These are phyloP conservation scores for Nyctibius grandis DNA, from an alignment of 2,797 vertebrate species.

Conservation along the genomic window DNA sequence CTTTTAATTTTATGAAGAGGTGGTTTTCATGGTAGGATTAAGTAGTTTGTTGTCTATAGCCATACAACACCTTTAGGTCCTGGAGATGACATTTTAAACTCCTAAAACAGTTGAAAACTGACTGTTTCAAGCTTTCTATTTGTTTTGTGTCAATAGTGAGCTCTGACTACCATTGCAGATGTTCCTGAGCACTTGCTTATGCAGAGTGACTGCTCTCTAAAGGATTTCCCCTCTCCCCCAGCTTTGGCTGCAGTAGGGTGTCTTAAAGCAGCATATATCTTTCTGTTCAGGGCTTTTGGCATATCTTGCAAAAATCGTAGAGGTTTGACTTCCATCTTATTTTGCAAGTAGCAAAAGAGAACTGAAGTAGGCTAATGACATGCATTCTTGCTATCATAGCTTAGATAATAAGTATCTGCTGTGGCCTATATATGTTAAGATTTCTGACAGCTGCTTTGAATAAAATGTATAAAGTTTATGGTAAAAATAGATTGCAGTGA, in stretches of 20 bases:
- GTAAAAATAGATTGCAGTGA: neutral
- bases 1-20: neutral
- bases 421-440: neutral
- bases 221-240: neutral
- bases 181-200: neutral
- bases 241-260: neutral
- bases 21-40: neutral
- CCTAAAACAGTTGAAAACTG: neutral
- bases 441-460: slow-evolving; percentile 14
- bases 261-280: neutral
- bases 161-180: neutral
- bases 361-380: slow-evolving; percentile 7
- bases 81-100: neutral
- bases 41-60: neutral
- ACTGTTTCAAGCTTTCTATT: neutral
- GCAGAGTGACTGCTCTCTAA: neutral
- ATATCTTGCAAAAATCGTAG: neutral
- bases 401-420: neutral
- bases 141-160: neutral
- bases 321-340: neutral
- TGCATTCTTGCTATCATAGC: neutral
- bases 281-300: neutral
- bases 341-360: neutral
- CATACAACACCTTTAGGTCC: neutral
- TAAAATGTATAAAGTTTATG: neutral